phyloP scores from a whole-genome alignment of 1,140 invertebrate species.

The Vollenhovia emeryi region DNA sequence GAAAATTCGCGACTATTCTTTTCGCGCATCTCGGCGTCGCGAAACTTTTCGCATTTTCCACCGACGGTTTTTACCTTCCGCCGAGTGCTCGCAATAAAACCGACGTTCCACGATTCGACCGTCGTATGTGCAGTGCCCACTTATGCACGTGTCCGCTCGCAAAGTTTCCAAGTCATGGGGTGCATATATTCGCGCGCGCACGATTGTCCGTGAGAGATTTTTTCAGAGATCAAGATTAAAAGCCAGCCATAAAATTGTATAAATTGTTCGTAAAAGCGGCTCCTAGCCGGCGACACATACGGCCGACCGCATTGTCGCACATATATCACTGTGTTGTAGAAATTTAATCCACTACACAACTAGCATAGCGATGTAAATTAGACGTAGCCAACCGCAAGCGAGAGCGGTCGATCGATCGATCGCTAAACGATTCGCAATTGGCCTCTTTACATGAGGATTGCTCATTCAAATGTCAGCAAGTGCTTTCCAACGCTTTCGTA shows the following conservation, averaged over 20 bases:
- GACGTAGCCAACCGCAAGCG: neutral
- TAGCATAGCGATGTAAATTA: neutral
- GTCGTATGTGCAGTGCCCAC: neutral
- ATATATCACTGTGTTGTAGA: neutral
- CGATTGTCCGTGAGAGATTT: conserved; percentile 4
- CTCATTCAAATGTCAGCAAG: conserved; percentile 37
- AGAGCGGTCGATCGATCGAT: neutral
- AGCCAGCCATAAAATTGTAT: neutral
- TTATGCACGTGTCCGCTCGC: neutral
- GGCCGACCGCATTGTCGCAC: neutral
- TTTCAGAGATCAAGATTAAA: neutral
- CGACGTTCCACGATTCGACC: conserved; percentile 23
- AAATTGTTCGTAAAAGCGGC: neutral
- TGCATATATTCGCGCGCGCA: neutral
- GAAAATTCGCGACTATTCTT: conserved; percentile 1
- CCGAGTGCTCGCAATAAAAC: conserved; percentile 63
- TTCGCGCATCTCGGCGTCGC: conserved; percentile 2
- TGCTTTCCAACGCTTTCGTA: neutral
- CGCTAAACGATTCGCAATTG: conserved; percentile 20
- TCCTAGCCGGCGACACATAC: neutral
- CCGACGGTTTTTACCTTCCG: conserved; percentile 53
- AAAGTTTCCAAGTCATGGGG: conserved; percentile 32
- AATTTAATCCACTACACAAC: conserved; percentile 23
- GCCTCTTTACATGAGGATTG: conserved; percentile 17
- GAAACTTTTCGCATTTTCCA: conserved; percentile 69